A percentile compares a stretch with the other conserved stretches of the same genome.
Evolutionary conservation across 2,888 invertebrate species (phyloP).

Genomic region (Melanotus villosus): DNA sequence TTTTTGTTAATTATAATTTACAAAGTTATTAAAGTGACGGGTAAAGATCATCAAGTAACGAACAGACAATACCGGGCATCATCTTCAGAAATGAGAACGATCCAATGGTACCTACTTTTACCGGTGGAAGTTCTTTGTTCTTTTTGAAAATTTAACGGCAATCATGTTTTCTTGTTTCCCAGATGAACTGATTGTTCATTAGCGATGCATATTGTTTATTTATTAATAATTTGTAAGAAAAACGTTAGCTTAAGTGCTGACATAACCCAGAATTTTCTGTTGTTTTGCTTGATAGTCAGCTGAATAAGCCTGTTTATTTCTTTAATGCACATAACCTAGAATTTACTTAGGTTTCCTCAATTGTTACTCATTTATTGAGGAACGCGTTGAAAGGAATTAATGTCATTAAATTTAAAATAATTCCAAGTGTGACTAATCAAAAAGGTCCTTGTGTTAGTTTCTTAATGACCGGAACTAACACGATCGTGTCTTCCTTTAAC

Average conservation of each 20-base stretch:
- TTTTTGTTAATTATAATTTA: background rate
- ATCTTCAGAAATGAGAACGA: constrained; percentile 1
- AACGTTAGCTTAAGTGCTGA: background rate
- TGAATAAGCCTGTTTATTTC: too few species aligned
- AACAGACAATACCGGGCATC: background rate
- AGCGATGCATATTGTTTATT: background rate
- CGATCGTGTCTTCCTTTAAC: background rate
- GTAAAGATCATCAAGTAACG: background rate
- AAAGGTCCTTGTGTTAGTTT: background rate
- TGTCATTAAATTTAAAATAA: too few species aligned
- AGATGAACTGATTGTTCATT: background rate
- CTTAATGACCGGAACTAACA: constrained; percentile 6
- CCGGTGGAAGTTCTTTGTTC: constrained; percentile 5
- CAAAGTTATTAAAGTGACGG: background rate
- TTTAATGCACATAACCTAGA: too few species aligned
- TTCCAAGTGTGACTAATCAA: background rate
- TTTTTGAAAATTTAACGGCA: constrained; percentile 6
- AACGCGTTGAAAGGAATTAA: too few species aligned
- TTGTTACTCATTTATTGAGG: too few species aligned
- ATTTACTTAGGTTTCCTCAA: too few species aligned
- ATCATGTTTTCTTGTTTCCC: background rate
- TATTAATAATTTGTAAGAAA: background rate
- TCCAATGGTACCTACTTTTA: constrained; percentile 10
- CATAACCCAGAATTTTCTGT: too few species aligned
- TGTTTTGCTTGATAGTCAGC: too few species aligned